A percentile compares a stretch with the other conserved stretches of the same genome.
Conservation (phyloP, 2,113 vertebrate genomes). For the Neoarius graeffei region DNA sequence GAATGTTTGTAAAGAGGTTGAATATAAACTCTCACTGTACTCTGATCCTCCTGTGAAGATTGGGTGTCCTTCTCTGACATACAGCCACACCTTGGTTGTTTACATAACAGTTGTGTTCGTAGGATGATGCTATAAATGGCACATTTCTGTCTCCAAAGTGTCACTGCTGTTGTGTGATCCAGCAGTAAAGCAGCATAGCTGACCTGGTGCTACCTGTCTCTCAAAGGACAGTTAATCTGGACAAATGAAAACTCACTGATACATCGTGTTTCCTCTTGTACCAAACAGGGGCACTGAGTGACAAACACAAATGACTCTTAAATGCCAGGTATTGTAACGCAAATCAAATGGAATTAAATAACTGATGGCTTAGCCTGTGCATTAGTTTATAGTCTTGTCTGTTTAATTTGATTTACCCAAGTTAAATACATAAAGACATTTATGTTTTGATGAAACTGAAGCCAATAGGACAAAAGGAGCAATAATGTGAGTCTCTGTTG, state of each 20-base stretch:
- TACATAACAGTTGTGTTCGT: constrained; percentile 8
- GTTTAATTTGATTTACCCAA: constrained; percentile 13
- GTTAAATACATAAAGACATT: neutral
- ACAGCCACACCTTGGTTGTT: neutral
- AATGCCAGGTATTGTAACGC: neutral
- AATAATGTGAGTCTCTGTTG: neutral
- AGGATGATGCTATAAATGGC: constrained; percentile 1
- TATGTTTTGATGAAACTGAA: constrained; percentile 23
- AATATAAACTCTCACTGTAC: neutral
- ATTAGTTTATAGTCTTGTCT: neutral
- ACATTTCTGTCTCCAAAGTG: neutral
- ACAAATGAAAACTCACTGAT: neutral
- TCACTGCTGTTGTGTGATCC: neutral
- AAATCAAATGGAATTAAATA: neutral
- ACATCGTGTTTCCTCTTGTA: neutral
- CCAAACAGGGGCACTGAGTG: neutral
- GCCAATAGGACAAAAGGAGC: constrained; percentile 1
- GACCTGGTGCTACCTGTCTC: neutral
- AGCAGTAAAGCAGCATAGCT: neutral
- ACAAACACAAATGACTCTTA: neutral
- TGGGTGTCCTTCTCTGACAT: constrained; percentile 26
- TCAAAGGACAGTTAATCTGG: constrained; percentile 15
- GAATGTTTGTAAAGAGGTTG: neutral
- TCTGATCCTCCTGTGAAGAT: neutral
- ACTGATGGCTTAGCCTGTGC: neutral